Base-by-base conservation (phyloP, 2,888 invertebrate genomes). In the Himalopsyche japonica region DNA sequence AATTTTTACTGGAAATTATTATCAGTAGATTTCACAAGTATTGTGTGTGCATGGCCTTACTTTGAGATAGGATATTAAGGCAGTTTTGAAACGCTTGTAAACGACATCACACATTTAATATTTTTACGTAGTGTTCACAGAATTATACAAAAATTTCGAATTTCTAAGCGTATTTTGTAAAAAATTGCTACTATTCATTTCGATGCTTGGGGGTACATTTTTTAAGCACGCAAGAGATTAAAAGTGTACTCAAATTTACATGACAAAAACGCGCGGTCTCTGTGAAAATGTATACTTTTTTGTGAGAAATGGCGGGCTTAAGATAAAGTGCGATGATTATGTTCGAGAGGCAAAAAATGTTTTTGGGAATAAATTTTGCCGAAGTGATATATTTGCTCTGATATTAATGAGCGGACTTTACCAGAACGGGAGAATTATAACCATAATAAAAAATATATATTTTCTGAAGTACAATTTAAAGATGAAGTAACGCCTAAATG, bases 251-350 rank as follows among this genome's bases (percentile, higher is more conserved):
- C 27, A 70, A 70, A 70, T 70, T 70, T 70, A 70, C 70, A 70
- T 70, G 70, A 70, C 70, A 70, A 70, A 57, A 70, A 70, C 30
- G 70, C 27, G 70, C 70, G 70, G 70, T 24, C 70, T 10, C 70
- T 27, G 70, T 30, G 70, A 70, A 70, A 70, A 70, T 70, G 70
- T 70, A 27, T 70, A 70, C 27, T 70, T 70, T n/a, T 70, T 70
- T 70, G 70, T 24, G 70, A 70, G 70, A 70, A 70, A 70, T 70
- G 27, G 70, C 70, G 24, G 70, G 70, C 70, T 70, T 70, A 30
- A 70, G 70, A 70, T 70, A 70, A 70, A 70, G 70, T 70, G 70
- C 70, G 70, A 70, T 70, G 70, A 70, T 70, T 70, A 70, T 70
- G 70, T 70, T 70, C 70, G 70, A 70, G 70, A 70, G 27, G 70